Conservation (phyloP, 2,888 invertebrate species). For the Drosophila recens region DNA sequence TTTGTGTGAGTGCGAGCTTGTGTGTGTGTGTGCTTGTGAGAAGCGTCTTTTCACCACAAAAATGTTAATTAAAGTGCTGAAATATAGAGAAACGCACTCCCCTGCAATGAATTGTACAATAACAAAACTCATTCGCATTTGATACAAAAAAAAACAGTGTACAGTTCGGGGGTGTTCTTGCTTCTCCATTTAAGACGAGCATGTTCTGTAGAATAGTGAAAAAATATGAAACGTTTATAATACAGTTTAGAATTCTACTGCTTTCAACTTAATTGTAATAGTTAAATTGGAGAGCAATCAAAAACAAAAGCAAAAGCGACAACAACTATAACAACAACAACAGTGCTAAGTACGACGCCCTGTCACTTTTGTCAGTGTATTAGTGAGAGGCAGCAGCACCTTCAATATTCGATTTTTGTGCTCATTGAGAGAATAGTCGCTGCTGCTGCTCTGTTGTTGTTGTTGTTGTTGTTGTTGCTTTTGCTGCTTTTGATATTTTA, state of each 20-base stretch:
- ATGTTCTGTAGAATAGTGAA: conserved; percentile 6
- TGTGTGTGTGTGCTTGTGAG: conserved; percentile 18
- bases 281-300: conserved; percentile 38
- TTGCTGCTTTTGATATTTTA: conserved; percentile 31
- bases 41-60: conserved; percentile 65
- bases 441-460: conserved; percentile 23
- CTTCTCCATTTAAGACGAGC: not conserved
- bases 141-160: conserved; percentile 24
- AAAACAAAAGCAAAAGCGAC: conserved; percentile 22
- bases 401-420: conserved; percentile 62
- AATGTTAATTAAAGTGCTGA: conserved; percentile 65
- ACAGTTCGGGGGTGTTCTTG: conserved; percentile 13
- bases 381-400: conserved; percentile 51
- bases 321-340: conserved; percentile 26
- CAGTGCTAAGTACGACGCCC: conserved; percentile 63
- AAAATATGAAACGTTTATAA: not conserved
- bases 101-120: conserved; percentile 32
- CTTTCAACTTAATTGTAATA: conserved; percentile 15
- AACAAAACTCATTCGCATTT: conserved; percentile 17
- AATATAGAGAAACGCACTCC: conserved; percentile 35
- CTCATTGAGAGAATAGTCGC: conserved; percentile 50
- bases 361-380: conserved; percentile 35
- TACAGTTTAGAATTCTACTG: conserved; percentile 4
- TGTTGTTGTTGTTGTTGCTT: conserved; percentile 22
- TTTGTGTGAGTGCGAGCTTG: conserved; percentile 28